Evolutionary conservation across 2,113 vertebrate species (phyloP).

Genomic region (Cyprinus carpio): DNA sequence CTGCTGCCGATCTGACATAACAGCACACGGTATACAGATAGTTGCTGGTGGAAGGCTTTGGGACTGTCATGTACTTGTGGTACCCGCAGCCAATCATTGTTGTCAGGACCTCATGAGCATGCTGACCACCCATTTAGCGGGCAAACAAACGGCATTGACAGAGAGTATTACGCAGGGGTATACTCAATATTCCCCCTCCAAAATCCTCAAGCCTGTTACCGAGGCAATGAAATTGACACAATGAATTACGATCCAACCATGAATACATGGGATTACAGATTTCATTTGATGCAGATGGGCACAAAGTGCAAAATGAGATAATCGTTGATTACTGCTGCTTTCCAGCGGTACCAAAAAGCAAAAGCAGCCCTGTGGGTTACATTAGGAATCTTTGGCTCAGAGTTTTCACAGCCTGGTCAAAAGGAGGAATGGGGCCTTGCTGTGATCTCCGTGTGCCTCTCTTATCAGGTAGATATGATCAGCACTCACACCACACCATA

Average conservation of each 20-base stretch:
- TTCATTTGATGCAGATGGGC: slow-evolving; percentile 61
- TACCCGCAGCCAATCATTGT: not conserved
- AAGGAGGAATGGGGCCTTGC: slow-evolving; percentile 9
- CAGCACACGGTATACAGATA: not conserved
- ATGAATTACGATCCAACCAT: slow-evolving; percentile 73
- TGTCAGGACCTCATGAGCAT: not conserved
- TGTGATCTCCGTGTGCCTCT: not conserved
- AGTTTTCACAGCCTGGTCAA: not conserved
- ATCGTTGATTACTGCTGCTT: slow-evolving; percentile 48
- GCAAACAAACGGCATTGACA: slow-evolving; percentile 20
- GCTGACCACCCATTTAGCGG: not conserved
- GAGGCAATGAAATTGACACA: slow-evolving; percentile 68
- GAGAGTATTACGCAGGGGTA: slow-evolving; percentile 3
- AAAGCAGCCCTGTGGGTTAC: slow-evolving; percentile 19
- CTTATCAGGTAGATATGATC: slow-evolving; percentile 59
- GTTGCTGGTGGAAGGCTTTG: not conserved
- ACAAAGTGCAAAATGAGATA: slow-evolving; percentile 60
- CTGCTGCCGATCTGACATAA: not conserved
- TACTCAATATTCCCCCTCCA: slow-evolving; percentile 30
- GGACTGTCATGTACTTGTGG: not conserved
- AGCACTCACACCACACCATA: slow-evolving; percentile 59
- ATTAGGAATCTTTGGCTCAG: slow-evolving; percentile 10
- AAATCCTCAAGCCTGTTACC: slow-evolving; percentile 52
- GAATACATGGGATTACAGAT: slow-evolving; percentile 69
- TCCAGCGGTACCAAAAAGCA: slow-evolving; percentile 1